A percentile compares a stretch with the other conserved stretches of the same genome.
Evolutionary conservation across 2,888 invertebrate species (phyloP).

Genomic region (Hyles lineata): DNA sequence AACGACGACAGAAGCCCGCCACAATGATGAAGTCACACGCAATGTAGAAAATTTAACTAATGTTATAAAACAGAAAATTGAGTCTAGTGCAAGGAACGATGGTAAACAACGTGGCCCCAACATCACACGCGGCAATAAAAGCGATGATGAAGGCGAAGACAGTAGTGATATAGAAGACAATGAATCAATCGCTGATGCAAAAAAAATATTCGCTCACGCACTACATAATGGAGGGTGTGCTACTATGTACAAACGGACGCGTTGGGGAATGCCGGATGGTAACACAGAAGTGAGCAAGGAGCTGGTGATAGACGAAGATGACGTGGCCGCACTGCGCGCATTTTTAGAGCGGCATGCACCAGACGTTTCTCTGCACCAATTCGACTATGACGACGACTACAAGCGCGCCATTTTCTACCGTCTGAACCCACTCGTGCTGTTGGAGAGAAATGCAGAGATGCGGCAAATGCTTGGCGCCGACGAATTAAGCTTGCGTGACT

Average conservation of each 20-base stretch:
- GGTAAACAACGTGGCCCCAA: background rate
- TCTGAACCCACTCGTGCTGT: conserved; percentile 62
- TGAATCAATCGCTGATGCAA: background rate
- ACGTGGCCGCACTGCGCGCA: conserved; percentile 48
- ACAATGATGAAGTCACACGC: background rate
- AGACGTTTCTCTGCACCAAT: conserved; percentile 48
- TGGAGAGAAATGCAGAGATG: conserved; percentile 49
- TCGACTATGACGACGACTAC: conserved; percentile 54
- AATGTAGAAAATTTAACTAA: background rate
- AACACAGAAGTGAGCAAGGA: conserved; percentile 45
- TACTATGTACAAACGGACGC: background rate
- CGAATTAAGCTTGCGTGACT: conserved; percentile 43
- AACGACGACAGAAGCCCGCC: background rate
- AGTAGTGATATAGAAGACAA: background rate
- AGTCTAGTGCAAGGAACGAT: background rate
- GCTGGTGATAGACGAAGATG: conserved; percentile 52
- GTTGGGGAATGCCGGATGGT: background rate
- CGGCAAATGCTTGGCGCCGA: conserved; percentile 38
- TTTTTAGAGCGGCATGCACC: conserved; percentile 46
- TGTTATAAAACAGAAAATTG: background rate
- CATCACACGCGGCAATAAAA: background rate
- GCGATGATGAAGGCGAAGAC: background rate
- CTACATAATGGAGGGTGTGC: background rate
- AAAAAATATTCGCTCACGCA: background rate
- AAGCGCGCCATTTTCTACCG: conserved; percentile 53